Conservation (phyloP, 2,797 vertebrate species). For the Spea hammondii region DNA sequence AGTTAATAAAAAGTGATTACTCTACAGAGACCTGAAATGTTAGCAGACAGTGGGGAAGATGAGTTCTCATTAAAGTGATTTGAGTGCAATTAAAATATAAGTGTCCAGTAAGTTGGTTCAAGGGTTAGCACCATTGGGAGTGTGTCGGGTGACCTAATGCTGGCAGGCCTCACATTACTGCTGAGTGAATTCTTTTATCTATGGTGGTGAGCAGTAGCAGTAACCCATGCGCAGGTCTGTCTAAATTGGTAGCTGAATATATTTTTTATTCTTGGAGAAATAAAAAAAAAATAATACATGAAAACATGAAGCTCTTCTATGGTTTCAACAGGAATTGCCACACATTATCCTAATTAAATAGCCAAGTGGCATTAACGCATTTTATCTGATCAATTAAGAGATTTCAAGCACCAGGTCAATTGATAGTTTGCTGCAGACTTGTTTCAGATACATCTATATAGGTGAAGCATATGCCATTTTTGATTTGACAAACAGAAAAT, state of each 20-base stretch:
- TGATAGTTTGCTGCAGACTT: too few species aligned
- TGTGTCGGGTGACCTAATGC: conserved; percentile 17
- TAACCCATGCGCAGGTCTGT: conserved; percentile 7
- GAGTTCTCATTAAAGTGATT: conserved; percentile 40
- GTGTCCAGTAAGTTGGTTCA: conserved; percentile 38
- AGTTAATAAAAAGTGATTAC: conserved; percentile 31
- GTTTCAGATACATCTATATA: too few species aligned
- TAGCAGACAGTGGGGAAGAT: conserved; percentile 14
- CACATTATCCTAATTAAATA: background rate
- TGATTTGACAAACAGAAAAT: too few species aligned
- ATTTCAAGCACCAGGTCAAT: too few species aligned
- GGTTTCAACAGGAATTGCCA: background rate
- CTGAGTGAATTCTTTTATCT: conserved; percentile 21
- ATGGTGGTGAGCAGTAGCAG: background rate
- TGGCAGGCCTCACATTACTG: conserved; percentile 1
- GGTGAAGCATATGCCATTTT: too few species aligned
- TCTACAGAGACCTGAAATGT: conserved; percentile 6
- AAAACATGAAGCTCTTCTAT: background rate
- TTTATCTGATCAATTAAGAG: background rate
- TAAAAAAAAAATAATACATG: background rate
- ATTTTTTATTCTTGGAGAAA: background rate
- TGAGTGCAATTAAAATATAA: conserved; percentile 39
- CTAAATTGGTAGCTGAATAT: conserved; percentile 6
- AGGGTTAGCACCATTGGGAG: conserved; percentile 34
- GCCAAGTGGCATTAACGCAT: background rate